Evolutionary conservation across 2,888 invertebrate genomes (phyloP), one percentile per base, ranked within the genome.

Genomic region (Ophion ellenae): DNA sequence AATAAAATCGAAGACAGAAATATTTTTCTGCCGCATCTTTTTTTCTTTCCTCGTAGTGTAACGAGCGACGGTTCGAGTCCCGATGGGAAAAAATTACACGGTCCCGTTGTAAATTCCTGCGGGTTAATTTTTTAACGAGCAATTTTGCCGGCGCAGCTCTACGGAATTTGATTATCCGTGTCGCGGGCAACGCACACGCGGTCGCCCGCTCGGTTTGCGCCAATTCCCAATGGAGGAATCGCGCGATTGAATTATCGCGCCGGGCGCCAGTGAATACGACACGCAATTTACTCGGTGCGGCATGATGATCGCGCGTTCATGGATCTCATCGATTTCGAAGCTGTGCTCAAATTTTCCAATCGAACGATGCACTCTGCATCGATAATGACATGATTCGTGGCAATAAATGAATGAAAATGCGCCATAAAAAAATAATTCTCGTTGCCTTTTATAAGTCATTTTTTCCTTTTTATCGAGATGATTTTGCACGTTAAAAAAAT

Each of bases 251-350:
- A 53, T 69, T 69, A 10, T 66, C 17, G 4, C 7, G 11, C 20
- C 36, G 20, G n/a, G 6, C 17, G 32, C 14, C 53, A 11, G 36
- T 10, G 14, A 47, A 76, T 64, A 36, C 24, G 63, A 66, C 53
- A 64, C 14, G 75, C 59, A 71, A 77, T 76, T 85, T 64, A 63
- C 67, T 40, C 61, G 66, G 67, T 66, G 17, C 45, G 63, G 36
- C 17, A 64, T 66, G 78, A 85, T 84, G 79, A 85, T 84, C 53
- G 53, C 75, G 53, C 81, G 83, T 87, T 83, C 84, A 73, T 79
- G 70, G 84, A 64, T 71, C 76, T 63, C 71, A 73, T 80, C 63
- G 83, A 63, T 78, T 83, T 73, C 70, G 32, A 84, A 84, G 81
- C 84, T 87, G 84, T 66, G 77, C 70, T 84, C 81, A 77, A 70